phyloP scores from a whole-genome alignment of 2,797 vertebrate genomes.

The Synaphobranchus kaupii region DNA sequence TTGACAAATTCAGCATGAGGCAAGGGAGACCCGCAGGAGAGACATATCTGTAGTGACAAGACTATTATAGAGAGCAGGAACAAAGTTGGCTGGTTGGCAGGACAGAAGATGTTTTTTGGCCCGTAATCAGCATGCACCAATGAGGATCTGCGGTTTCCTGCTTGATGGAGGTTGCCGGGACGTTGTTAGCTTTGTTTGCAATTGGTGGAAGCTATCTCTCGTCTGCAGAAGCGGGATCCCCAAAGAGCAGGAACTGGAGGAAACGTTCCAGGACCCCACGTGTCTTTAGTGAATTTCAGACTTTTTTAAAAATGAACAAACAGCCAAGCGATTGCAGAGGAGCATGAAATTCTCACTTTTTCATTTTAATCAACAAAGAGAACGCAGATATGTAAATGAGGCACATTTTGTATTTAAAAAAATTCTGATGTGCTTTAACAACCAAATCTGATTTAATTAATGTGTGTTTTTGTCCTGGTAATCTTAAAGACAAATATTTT shows the following conservation, averaged over 20 bases:
- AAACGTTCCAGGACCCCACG: conserved; percentile 65
- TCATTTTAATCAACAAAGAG: not conserved
- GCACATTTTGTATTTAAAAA: not conserved
- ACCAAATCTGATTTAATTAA: conserved; percentile 29
- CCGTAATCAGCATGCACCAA: conserved; percentile 65
- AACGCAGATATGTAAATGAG: conserved; percentile 31
- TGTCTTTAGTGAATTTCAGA: conserved; percentile 73
- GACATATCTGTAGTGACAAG: conserved; percentile 41
- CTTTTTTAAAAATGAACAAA: conserved; percentile 39
- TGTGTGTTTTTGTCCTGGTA: conserved; percentile 26
- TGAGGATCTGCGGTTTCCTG: conserved; percentile 70
- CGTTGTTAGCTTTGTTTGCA: conserved; percentile 68
- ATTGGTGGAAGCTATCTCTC: conserved; percentile 79
- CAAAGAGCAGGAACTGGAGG: conserved; percentile 75
- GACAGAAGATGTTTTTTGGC: conserved; percentile 62
- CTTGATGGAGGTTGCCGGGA: conserved; percentile 67
- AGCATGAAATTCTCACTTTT: not conserved
- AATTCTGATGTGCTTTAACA: conserved; percentile 16
- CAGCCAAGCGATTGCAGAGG: not conserved
- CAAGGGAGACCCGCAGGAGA: conserved; percentile 34
- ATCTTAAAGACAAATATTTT: conserved; percentile 36
- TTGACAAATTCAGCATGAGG: conserved; percentile 45
- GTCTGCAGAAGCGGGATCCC: conserved; percentile 76
- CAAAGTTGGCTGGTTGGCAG: conserved; percentile 64
- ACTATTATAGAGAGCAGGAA: conserved; percentile 62